Evolutionary conservation across 1,140 invertebrate species (phyloP).

Genomic region (Ylistrum balloti): DNA sequence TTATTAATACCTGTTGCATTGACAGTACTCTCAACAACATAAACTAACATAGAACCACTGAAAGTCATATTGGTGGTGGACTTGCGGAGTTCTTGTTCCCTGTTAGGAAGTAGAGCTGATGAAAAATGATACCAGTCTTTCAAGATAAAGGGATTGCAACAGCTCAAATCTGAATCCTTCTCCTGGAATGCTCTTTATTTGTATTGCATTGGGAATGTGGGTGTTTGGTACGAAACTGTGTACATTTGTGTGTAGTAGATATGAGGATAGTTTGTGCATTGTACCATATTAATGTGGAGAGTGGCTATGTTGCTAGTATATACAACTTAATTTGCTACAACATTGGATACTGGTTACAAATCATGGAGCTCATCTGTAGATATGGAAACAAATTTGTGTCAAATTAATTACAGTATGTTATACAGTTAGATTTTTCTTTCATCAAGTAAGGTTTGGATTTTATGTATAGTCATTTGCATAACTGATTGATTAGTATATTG

Average conservation of each 20-base stretch:
- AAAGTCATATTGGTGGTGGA: too few relatives aligned
- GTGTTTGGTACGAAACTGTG: neutral
- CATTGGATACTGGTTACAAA: neutral
- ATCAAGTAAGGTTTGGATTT: neutral
- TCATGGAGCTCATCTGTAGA: neutral
- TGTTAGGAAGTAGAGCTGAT: too few relatives aligned
- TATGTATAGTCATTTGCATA: neutral
- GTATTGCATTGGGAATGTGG: neutral
- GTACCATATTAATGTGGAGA: too few relatives aligned
- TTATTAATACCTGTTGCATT: too few relatives aligned
- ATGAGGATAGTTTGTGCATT: neutral
- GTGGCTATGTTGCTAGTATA: too few relatives aligned
- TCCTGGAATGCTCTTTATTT: too few relatives aligned
- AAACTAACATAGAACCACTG: too few relatives aligned
- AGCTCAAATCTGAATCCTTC: neutral
- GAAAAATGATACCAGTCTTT: neutral
- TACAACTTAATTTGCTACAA: too few relatives aligned
- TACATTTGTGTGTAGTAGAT: too few relatives aligned
- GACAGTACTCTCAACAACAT: too few relatives aligned
- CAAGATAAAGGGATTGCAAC: neutral
- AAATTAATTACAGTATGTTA: neutral
- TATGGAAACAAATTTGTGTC: neutral
- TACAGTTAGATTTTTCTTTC: slow-evolving; percentile 27
- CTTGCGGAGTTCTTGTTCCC: too few relatives aligned
- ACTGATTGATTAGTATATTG: neutral